phyloP scores from a whole-genome alignment of 2,888 invertebrate genomes.

The Cataglyphis altisquamis region DNA sequence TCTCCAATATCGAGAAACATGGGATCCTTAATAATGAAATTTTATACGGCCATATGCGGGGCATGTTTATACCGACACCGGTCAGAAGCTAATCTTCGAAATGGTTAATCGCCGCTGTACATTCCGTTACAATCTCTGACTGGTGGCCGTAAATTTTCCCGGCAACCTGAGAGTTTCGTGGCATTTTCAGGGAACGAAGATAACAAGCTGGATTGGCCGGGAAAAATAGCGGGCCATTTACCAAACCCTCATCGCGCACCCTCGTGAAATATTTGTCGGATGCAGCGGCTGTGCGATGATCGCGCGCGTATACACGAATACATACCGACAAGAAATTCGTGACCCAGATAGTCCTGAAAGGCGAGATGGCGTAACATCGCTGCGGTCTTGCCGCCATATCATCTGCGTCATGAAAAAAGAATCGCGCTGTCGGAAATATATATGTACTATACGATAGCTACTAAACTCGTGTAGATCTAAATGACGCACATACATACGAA shows the following conservation, averaged over 20 bases:
- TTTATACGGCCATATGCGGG: neutral
- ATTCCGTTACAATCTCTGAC: conserved; percentile 28
- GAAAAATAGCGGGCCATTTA: conserved; percentile 39
- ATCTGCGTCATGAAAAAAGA: conserved; percentile 20
- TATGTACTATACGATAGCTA: neutral
- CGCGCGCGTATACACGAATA: conserved; percentile 53
- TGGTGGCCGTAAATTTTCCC: conserved; percentile 32
- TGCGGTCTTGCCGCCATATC: conserved; percentile 22
- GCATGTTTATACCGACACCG: conserved; percentile 22
- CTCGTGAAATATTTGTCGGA: conserved; percentile 63
- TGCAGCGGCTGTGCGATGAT: conserved; percentile 56
- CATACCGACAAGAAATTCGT: conserved; percentile 66
- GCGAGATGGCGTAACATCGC: conserved; percentile 57
- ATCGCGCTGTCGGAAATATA: conserved; percentile 7
- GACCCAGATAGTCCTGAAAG: conserved; percentile 65
- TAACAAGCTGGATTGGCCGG: conserved; percentile 44
- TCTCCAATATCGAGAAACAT: no score
- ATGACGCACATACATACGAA: neutral
- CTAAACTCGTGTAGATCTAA: neutral
- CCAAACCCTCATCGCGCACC: conserved; percentile 44
- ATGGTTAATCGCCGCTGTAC: conserved; percentile 35
- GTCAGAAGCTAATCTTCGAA: conserved; percentile 40
- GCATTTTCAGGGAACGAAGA: conserved; percentile 44
- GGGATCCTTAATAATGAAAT: neutral
- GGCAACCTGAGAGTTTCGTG: conserved; percentile 26